Evolutionary conservation across 2,113 vertebrate species (phyloP), one percentile per base, ranked within the genome.

Genomic region (Protobothrops mucrosquamatus): DNA sequence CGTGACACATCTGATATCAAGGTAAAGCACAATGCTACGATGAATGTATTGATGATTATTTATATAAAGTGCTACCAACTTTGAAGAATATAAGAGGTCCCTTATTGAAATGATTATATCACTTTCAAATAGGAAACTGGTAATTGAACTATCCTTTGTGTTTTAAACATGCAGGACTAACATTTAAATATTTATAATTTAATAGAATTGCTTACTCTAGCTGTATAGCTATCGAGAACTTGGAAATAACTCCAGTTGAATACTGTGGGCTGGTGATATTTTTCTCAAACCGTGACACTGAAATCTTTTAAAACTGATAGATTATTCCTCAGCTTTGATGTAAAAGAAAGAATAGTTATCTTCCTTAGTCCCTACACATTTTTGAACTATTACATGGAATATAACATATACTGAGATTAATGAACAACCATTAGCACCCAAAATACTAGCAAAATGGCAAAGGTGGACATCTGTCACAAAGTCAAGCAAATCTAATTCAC

Each of bases 1-100:
- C 98, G 99, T 94, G 99, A 99, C 97, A 99, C 99, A 2, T 99
- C 99, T 56, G 99, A 99, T 93, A 99, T 99, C 89, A 99, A 99
- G 99, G 99, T 99, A 98, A 93, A 92, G 29, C 39, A 39, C 22
- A 86, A 51, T 51, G 48, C 48, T 51, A 9, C 8, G 8, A 10
- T 89, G 1, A 29, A 1, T 43, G 46, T n/a, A 12, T 15, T 64
- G 18, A 52, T 87, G 24, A 23, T 64, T 59, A 34, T 87, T 51
- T 61, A 4, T 92, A 81, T 34, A 39, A 15, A 43, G 34, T 23
- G 5, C 48, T 5, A 61, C 7, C 5, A 91, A 6, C 86, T 51
- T 87, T 48, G 39, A 14, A 64, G 12, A 61, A 29, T 52, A 87
- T 29, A 87, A 92, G 61, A 39, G 46, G 20, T 92, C n/a, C 22